Evolutionary conservation across 2,888 invertebrate genomes (phyloP).

Genomic region (Pardosa pseudoannulata): DNA sequence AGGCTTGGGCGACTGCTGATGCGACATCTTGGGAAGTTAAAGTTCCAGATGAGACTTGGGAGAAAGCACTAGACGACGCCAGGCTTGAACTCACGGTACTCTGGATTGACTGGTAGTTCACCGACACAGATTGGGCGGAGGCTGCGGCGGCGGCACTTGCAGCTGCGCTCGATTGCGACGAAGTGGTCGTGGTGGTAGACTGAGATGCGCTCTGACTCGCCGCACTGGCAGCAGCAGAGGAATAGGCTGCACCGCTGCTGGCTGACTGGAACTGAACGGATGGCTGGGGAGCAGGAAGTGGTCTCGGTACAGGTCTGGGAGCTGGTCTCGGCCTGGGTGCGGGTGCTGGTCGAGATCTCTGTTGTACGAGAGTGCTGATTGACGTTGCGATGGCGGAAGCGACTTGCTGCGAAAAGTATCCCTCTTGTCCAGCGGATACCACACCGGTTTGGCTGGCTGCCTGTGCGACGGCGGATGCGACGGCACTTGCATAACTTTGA

Average conservation of each 20-base stretch:
- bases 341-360: neutral
- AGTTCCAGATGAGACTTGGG: neutral
- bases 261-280: neutral
- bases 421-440: constrained; percentile 5
- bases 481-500: neutral
- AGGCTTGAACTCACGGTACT: neutral
- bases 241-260: neutral
- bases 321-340: neutral
- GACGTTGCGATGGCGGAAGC: neutral
- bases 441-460: neutral
- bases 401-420: neutral
- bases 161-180: neutral
- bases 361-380: neutral
- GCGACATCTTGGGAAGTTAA: neutral
- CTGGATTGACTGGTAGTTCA: constrained; percentile 18
- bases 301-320: neutral
- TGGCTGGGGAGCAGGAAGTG: neutral
- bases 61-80: neutral
- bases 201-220: neutral
- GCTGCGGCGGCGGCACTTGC: neutral
- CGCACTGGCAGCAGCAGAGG: neutral
- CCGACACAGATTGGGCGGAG: neutral
- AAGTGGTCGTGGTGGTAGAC: neutral
- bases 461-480: constrained; percentile 4
- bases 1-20: neutral